A percentile compares a stretch with the other conserved stretches of the same genome.
Conservation (phyloP, 1,140 invertebrate genomes). For the Drosophila littoralis region DNA sequence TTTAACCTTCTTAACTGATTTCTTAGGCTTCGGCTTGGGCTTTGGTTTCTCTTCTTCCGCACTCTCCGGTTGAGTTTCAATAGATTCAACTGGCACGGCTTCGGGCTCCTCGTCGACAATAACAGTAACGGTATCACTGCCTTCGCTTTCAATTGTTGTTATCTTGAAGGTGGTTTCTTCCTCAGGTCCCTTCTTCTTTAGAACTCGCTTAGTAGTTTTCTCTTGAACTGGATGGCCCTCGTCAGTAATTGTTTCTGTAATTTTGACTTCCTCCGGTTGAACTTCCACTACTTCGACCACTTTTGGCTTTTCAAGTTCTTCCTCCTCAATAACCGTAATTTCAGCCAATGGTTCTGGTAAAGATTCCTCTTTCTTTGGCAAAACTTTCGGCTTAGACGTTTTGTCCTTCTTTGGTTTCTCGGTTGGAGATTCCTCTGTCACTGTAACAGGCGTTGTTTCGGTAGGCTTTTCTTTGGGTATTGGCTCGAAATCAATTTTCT, state of each 20-base stretch:
- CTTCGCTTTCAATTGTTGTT: constrained; percentile 83
- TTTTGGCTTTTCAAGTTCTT: constrained; percentile 28
- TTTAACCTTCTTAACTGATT: constrained; percentile 67
- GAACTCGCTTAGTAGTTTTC: constrained; percentile 80
- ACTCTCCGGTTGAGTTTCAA: constrained; percentile 57
- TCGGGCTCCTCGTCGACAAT: constrained; percentile 71
- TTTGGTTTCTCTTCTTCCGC: constrained; percentile 53
- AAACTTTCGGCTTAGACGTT: constrained; percentile 45
- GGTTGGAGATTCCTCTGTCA: constrained; percentile 41
- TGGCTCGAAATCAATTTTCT: constrained; percentile 77
- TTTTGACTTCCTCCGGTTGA: constrained; percentile 64
- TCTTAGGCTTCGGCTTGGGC: constrained; percentile 77
- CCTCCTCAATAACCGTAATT: constrained; percentile 63
- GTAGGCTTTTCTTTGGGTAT: constrained; percentile 64
- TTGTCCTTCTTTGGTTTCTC: constrained; percentile 63
- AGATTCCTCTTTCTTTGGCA: constrained; percentile 13
- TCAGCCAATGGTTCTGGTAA: constrained; percentile 43
- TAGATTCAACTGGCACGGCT: constrained; percentile 13
- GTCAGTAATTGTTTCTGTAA: constrained; percentile 62
- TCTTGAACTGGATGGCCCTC: constrained; percentile 74
- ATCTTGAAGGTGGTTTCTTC: constrained; percentile 84
- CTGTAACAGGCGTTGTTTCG: constrained; percentile 35
- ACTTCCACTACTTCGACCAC: constrained; percentile 71
- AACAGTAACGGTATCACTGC: constrained; percentile 71
- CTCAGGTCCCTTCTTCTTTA: constrained; percentile 82